Conservation (phyloP, 2,888 invertebrate species). For the Ormia ochracea region DNA sequence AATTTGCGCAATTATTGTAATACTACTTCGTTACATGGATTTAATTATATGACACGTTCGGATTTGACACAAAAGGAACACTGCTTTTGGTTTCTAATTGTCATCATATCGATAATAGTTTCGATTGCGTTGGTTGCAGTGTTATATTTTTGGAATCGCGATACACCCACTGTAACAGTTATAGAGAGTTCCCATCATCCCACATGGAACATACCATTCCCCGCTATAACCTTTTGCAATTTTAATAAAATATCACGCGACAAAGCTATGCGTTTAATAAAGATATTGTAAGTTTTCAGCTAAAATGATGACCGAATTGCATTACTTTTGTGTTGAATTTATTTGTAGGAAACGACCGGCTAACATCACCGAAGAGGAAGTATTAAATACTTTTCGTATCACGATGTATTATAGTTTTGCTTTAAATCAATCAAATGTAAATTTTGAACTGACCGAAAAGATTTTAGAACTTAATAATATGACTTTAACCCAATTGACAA, state of each 20-base stretch:
- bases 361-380: conserved; percentile 70
- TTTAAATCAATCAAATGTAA: conserved; percentile 64
- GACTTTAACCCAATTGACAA: conserved; percentile 66
- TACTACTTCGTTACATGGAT: conserved; percentile 84
- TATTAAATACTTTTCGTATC: conserved; percentile 69
- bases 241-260: conserved; percentile 79
- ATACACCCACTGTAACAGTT: conserved; percentile 81
- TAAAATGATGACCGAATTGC: neutral
- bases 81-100: conserved; percentile 79
- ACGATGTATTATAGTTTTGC: conserved; percentile 69
- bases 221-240: conserved; percentile 80
- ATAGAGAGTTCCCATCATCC: conserved; percentile 79
- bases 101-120: conserved; percentile 78
- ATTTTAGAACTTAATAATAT: conserved; percentile 71
- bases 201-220: conserved; percentile 80
- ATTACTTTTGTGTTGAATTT: neutral
- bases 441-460: conserved; percentile 65
- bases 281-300: conserved; percentile 76
- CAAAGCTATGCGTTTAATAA: conserved; percentile 73
- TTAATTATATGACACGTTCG: conserved; percentile 82
- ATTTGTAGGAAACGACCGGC: conserved; percentile 68
- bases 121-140: conserved; percentile 80
- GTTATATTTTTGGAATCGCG: conserved; percentile 80
- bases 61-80: conserved; percentile 80
- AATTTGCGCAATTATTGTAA: conserved; percentile 80